phyloP scores from a whole-genome alignment of 2,113 vertebrate species.

The Miniopterus natalensis region DNA sequence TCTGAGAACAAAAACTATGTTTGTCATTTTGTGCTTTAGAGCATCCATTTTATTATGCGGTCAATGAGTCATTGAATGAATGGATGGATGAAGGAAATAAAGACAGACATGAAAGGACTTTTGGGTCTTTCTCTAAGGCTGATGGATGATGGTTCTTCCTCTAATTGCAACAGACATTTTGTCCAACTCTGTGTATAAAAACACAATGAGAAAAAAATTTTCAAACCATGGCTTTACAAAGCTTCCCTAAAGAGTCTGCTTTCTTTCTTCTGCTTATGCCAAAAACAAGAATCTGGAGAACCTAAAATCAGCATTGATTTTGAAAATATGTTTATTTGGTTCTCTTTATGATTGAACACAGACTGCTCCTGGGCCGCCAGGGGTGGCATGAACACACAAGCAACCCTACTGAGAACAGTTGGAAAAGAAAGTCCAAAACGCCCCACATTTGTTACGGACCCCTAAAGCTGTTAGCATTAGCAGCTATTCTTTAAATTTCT shows the following conservation, averaged over 20 bases:
- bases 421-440: neutral
- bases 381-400: neutral
- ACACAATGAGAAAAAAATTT: constrained; percentile 28
- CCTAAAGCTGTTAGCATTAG: neutral
- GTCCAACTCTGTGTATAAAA: neutral
- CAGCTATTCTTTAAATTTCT: neutral
- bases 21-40: neutral
- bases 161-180: neutral
- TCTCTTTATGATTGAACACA: neutral
- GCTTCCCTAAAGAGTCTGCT: neutral
- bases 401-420: neutral
- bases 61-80: neutral
- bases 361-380: neutral
- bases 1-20: neutral
- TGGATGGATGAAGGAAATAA: neutral
- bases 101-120: neutral
- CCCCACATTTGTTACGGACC: neutral
- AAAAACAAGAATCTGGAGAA: neutral
- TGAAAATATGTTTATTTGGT: neutral
- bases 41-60: neutral
- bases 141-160: neutral
- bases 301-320: neutral
- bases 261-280: neutral
- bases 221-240: neutral
- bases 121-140: neutral